Percentiles rank a stretch among this genome's conserved stretches.
Conservation (phyloP, 2,113 vertebrate genomes). For the Cairina moschata region DNA sequence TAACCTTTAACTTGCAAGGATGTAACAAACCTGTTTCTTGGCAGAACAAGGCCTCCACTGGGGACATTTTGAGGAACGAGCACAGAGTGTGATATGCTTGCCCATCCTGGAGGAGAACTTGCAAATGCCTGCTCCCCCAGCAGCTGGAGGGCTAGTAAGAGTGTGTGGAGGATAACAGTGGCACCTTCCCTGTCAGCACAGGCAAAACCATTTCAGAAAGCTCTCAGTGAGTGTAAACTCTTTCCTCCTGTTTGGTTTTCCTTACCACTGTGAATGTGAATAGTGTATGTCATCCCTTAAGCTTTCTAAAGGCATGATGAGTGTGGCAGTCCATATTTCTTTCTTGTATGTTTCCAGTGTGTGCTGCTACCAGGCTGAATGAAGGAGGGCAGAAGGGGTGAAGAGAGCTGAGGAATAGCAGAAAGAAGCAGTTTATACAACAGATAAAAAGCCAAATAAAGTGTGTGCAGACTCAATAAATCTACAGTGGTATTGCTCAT, state of each 20-base stretch:
- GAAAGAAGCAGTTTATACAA: neutral
- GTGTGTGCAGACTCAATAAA: neutral
- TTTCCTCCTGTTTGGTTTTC: neutral
- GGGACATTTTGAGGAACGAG: neutral
- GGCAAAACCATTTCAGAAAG: neutral
- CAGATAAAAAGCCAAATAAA: slow-evolving; percentile 14
- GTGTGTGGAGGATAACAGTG: neutral
- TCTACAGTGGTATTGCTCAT: neutral
- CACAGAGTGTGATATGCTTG: neutral
- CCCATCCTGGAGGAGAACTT: neutral
- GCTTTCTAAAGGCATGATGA: neutral
- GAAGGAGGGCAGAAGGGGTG: accelerated
- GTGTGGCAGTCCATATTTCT: neutral
- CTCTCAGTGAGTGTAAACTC: neutral
- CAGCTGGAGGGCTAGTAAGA: neutral
- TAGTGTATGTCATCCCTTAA: neutral
- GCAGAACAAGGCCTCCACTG: neutral
- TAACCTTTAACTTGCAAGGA: neutral
- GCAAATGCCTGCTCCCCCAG: neutral
- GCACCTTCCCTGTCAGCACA: neutral
- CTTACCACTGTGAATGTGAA: neutral
- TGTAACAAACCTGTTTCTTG: neutral
- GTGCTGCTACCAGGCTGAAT: neutral
- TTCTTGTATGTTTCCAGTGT: neutral
- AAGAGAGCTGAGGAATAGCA: neutral